Conservation (phyloP, 2,113 vertebrate genomes). For the Anser cygnoides region DNA sequence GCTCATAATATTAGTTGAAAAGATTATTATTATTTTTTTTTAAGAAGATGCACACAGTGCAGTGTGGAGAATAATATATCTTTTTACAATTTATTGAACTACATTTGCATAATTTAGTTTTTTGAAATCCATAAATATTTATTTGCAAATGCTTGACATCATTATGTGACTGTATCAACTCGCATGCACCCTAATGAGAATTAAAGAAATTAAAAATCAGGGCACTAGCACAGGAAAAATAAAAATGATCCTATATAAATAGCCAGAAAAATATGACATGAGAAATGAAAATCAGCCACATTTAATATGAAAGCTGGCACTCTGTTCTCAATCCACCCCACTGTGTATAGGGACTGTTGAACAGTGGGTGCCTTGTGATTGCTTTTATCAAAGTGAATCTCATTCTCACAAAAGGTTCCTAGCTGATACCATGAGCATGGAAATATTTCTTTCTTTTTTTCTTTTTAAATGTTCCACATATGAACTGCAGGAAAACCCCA, state of each 20-base stretch:
- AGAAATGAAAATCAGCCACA: not conserved
- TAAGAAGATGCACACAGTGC: not conserved
- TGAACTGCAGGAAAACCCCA: not conserved
- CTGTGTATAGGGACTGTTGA: not conserved
- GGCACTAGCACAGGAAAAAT: not conserved
- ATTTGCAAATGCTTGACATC: not conserved
- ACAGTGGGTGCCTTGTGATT: not conserved
- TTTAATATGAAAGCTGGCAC: not conserved
- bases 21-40: not conserved
- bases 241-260: not conserved
- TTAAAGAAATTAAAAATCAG: not conserved
- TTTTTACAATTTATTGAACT: conserved; percentile 3
- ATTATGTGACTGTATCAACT: not conserved
- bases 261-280: not conserved
- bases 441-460: not conserved
- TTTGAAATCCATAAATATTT: conserved; percentile 14
- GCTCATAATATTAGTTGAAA: not conserved
- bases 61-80: not conserved
- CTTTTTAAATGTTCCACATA: not conserved
- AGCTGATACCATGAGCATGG: not conserved
- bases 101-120: conserved; percentile 2
- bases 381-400: not conserved
- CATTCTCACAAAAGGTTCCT: not conserved
- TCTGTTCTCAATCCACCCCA: not conserved
- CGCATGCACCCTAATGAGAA: not conserved